Conservation (phyloP, 2,888 invertebrate genomes). For the Sialis lutaria region DNA sequence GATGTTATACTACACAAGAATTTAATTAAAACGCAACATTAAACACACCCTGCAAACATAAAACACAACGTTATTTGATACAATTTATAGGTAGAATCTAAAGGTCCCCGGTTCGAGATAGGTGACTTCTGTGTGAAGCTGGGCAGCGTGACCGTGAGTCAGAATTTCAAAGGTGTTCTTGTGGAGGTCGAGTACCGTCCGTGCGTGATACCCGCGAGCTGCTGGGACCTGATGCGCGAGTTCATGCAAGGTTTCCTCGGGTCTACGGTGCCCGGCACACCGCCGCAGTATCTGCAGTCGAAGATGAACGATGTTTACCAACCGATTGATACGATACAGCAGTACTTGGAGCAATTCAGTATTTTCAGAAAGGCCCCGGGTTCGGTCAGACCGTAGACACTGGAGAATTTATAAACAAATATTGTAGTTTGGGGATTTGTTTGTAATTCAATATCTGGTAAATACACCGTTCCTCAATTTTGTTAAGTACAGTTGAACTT, state of each 20-base stretch:
- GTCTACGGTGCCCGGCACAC: slow-evolving; percentile 49
- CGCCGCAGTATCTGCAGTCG: slow-evolving; percentile 53
- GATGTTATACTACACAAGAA: no score
- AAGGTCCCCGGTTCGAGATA: slow-evolving; percentile 72
- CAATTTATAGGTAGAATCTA: slow-evolving; percentile 41
- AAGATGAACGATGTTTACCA: slow-evolving; percentile 73
- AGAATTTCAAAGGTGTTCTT: slow-evolving; percentile 65
- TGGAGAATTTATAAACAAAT: no score
- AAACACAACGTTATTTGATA: no score
- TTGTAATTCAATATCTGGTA: no score
- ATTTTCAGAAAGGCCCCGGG: slow-evolving; percentile 64
- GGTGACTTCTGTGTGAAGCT: slow-evolving; percentile 89
- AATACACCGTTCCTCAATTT: no score
- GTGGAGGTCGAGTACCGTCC: slow-evolving; percentile 67
- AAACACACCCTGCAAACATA: no score
- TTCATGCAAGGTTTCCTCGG: slow-evolving; percentile 84
- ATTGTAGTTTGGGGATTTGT: no score
- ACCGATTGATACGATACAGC: slow-evolving; percentile 83
- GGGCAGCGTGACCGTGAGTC: slow-evolving; percentile 82
- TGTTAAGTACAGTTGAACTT: no score
- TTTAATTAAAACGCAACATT: no score
- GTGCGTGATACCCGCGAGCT: slow-evolving; percentile 71
- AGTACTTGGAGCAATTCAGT: slow-evolving; percentile 87
- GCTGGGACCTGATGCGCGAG: slow-evolving; percentile 84
- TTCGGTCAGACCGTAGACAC: neutral